Evolutionary conservation across 2,888 invertebrate species (phyloP).

Genomic region (Eupithecia tripunctaria): DNA sequence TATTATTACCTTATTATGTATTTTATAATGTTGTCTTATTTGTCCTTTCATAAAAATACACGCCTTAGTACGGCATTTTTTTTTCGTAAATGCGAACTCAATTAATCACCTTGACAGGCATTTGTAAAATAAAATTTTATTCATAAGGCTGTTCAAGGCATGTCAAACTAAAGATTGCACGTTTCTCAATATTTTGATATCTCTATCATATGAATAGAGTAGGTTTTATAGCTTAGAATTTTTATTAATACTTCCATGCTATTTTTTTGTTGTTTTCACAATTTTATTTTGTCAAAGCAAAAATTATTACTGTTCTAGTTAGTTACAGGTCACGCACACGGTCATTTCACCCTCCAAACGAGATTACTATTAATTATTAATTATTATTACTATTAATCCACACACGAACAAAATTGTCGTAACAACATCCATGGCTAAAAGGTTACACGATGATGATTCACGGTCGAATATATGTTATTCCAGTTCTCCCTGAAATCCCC

Average conservation of each 20-base stretch:
- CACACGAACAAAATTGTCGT: slow-evolving; percentile 44
- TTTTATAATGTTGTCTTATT: too few species aligned
- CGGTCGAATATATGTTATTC: too few species aligned
- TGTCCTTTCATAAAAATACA: too few species aligned
- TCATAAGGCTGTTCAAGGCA: not conserved
- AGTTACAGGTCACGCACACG: slow-evolving; percentile 8
- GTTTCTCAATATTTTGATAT: slow-evolving; percentile 23
- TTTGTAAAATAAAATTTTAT: not conserved
- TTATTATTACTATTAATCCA: slow-evolving; percentile 25
- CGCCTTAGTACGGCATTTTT: not conserved
- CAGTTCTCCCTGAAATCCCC: too few species aligned
- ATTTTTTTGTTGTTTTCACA: too few species aligned
- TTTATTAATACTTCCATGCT: not conserved
- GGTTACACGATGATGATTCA: not conserved
- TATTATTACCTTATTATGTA: too few species aligned
- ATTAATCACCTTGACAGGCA: not conserved
- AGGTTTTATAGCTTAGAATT: not conserved
- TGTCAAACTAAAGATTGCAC: not conserved
- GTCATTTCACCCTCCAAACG: slow-evolving; percentile 20
- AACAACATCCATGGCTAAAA: slow-evolving; percentile 47
- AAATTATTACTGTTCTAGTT: not conserved
- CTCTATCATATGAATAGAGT: slow-evolving; percentile 16
- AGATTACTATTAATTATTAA: too few species aligned
- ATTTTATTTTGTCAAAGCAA: not conserved
- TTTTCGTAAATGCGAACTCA: not conserved